Conservation (phyloP, 1,140 invertebrate genomes). For the Drosophila sturtevanti region DNA sequence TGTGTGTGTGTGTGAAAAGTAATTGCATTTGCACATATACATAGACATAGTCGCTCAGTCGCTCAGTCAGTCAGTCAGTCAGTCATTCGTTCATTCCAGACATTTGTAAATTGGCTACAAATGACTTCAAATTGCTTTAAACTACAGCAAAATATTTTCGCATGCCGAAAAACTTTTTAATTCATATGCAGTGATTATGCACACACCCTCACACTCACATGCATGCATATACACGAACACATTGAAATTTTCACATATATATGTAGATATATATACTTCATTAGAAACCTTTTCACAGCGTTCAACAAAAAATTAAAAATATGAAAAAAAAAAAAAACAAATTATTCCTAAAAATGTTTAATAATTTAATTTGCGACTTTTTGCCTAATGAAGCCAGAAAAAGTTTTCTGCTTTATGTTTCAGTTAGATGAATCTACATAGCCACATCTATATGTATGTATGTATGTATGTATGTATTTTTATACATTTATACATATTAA, state of each 20-base stretch:
- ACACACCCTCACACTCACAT: background rate
- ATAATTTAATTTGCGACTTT: conserved; percentile 4
- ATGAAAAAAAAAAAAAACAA: background rate
- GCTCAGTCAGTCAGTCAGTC: conserved; percentile 24
- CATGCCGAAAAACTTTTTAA: conserved; percentile 42
- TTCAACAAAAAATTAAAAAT: background rate
- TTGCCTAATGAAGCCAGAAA: conserved; percentile 5
- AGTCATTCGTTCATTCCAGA: conserved; percentile 27
- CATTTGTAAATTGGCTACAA: conserved; percentile 80
- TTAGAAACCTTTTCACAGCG: conserved; percentile 50
- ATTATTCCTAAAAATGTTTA: background rate
- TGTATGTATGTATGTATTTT: too few relatives aligned
- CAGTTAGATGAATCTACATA: background rate
- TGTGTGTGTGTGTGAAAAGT: conserved; percentile 43
- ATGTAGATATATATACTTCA: conserved; percentile 57
- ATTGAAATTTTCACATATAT: conserved; percentile 26
- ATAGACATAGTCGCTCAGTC: conserved; percentile 25
- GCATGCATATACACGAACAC: background rate
- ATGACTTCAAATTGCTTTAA: conserved; percentile 81
- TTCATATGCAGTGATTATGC: conserved; percentile 70
- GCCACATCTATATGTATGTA: background rate
- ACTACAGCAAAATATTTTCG: conserved; percentile 75
- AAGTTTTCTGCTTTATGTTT: background rate
- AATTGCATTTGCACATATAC: conserved; percentile 67
- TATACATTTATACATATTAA: too few relatives aligned